Percentiles rank a stretch among this genome's conserved stretches.
These are phyloP conservation scores for Raillietiella orientalis DNA, from an alignment of 2,888 invertebrate species.

Conservation along the genomic window DNA sequence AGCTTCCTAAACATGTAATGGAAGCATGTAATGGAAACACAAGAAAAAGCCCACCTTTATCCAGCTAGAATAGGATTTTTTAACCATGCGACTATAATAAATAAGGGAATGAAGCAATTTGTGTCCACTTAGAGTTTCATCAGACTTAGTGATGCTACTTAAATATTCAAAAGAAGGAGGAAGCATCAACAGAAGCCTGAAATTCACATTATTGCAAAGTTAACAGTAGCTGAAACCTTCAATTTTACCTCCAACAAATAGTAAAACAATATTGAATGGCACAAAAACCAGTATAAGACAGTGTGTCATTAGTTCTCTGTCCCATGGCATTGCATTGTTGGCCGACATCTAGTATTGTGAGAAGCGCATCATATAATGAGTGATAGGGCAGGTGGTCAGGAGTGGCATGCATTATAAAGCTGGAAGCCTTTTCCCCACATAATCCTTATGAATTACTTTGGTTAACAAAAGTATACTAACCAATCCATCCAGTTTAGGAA, in stretches of 20 bases:
- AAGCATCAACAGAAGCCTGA: slow-evolving; percentile 40
- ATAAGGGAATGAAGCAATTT: slow-evolving; percentile 47
- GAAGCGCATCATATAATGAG: slow-evolving; percentile 45
- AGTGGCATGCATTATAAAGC: slow-evolving; percentile 70
- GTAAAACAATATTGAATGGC: slow-evolving; percentile 72
- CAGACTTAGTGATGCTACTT: background rate
- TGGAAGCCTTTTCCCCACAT: slow-evolving; percentile 42
- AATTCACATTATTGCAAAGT: too few relatives aligned
- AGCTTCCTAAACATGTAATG: slow-evolving; percentile 23
- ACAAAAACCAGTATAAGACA: slow-evolving; percentile 25
- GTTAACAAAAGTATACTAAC: slow-evolving; percentile 10
- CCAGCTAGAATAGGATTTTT: slow-evolving; percentile 57
- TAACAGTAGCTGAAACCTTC: too few relatives aligned
- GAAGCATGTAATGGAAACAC: slow-evolving; percentile 1
- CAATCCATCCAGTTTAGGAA: slow-evolving; percentile 50
- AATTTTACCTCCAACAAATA: slow-evolving; percentile 34
- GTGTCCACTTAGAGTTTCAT: too few relatives aligned
- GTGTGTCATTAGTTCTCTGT: background rate
- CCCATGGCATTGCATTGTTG: background rate
- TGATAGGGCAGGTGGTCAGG: slow-evolving; percentile 71
- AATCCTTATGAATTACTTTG: too few relatives aligned
- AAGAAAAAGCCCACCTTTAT: slow-evolving; percentile 21
- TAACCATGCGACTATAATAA: slow-evolving; percentile 58
- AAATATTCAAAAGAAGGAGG: slow-evolving; percentile 55
- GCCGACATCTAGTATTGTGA: slow-evolving; percentile 46